phyloP scores from a whole-genome alignment of 2,888 invertebrate species.

The Lordiphosa andalusiaca region DNA sequence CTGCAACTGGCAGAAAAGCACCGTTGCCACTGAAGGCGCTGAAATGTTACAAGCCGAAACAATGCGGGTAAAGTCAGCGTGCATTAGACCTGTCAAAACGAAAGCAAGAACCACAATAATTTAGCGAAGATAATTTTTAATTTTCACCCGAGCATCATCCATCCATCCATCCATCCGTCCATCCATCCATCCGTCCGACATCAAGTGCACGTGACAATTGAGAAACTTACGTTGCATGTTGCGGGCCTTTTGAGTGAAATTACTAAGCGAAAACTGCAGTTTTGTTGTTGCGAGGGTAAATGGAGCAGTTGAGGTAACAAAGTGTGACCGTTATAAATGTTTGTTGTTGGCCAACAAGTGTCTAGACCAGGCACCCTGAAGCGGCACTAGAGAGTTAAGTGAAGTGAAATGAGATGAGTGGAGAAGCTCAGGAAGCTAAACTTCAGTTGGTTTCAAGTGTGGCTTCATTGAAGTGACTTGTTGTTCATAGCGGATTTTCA shows the following conservation, averaged over 20 bases:
- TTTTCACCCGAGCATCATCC: no score
- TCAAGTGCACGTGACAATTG: slow-evolving; percentile 33
- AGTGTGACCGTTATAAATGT: slow-evolving; percentile 47
- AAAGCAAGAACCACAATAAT: slow-evolving; percentile 50
- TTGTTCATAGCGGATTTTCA: no score
- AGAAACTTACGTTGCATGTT: slow-evolving; percentile 53
- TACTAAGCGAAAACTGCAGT: slow-evolving; percentile 2
- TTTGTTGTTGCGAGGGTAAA: slow-evolving; percentile 19
- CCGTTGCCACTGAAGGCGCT: slow-evolving; percentile 34
- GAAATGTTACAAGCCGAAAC: slow-evolving; percentile 26
- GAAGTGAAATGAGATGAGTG: no score
- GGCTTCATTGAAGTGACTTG: no score
- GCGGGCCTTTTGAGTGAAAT: slow-evolving; percentile 20
- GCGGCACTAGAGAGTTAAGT: slow-evolving; percentile 1
- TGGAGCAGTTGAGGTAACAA: slow-evolving; percentile 45
- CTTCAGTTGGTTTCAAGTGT: no score
- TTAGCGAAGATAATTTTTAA: slow-evolving; percentile 55
- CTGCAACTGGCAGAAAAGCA: slow-evolving; percentile 49
- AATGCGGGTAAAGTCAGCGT: slow-evolving; percentile 34
- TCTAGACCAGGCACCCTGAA: slow-evolving; percentile 9
- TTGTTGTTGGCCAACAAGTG: neutral
- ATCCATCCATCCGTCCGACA: neutral
- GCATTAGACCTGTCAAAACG: slow-evolving; percentile 12
- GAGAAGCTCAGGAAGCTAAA: no score
- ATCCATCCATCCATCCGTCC: no score